Percentiles rank a stretch among this genome's conserved stretches.
These are phyloP conservation scores for Hippotragus niger DNA, from an alignment of 2,113 vertebrate species.

Conservation along the genomic window DNA sequence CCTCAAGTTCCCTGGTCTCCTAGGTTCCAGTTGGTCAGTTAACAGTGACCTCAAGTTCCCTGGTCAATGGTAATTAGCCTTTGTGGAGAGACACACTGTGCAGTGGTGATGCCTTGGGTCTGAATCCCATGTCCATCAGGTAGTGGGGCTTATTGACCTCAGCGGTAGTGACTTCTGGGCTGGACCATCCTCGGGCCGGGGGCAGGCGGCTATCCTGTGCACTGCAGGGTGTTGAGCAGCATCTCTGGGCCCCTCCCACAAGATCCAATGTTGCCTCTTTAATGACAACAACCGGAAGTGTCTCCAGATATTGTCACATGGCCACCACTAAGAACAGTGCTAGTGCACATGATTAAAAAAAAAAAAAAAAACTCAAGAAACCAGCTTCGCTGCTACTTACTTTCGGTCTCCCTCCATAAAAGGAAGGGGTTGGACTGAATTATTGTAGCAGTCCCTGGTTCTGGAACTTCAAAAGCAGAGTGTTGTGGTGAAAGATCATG, in stretches of 20 bases:
- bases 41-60: neutral
- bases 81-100: neutral
- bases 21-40: neutral
- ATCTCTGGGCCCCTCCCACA: neutral
- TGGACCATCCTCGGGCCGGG: rapidly evolving
- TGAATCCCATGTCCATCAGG: neutral
- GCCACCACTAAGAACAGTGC: neutral
- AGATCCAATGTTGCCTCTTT: neutral
- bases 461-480: neutral
- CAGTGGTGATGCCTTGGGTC: rapidly evolving
- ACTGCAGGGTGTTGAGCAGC: rapidly evolving
- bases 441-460: no score
- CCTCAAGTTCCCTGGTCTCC: neutral
- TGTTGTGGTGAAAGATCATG: neutral
- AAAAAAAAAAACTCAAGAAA: neutral
- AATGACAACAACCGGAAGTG: neutral
- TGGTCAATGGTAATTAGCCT: neutral
- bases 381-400: neutral
- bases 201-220: rapidly evolving
- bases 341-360: neutral
- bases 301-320: neutral
- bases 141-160: neutral
- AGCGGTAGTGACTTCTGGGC: neutral
- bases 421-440: neutral
- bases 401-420: neutral